phyloP scores from a whole-genome alignment of 2,888 invertebrate species.

The Antitype chi region DNA sequence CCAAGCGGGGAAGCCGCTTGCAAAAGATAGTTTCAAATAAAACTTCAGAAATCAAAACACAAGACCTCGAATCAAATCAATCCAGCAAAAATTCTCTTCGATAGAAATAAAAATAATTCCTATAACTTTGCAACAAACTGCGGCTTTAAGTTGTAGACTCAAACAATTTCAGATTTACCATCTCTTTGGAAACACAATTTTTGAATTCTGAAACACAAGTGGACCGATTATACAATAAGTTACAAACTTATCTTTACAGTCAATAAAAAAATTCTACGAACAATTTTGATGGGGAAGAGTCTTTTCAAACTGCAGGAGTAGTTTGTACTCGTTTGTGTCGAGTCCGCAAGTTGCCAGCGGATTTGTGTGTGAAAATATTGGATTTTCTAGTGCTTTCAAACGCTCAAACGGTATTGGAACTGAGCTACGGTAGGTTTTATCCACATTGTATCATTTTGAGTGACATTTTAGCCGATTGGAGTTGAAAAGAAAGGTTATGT shows the following conservation, averaged over 20 bases:
- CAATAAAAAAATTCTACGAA: not conserved
- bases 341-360: conserved; percentile 28
- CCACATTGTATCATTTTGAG: conserved; percentile 13
- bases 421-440: conserved; percentile 9
- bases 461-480: not conserved
- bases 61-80: not conserved
- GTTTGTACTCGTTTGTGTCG: conserved; percentile 30
- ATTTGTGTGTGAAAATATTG: conserved; percentile 52
- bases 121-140: conserved; percentile 23
- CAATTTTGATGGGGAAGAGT: not conserved
- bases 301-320: conserved; percentile 26
- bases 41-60: not conserved
- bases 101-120: conserved; percentile 6
- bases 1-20: too few relatives aligned
- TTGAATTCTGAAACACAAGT: conserved; percentile 48
- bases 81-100: not conserved
- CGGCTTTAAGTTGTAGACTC: not conserved
- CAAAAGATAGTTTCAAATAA: too few relatives aligned
- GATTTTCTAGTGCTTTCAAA: conserved; percentile 57
- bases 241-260: conserved; percentile 26
- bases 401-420: conserved; percentile 26
- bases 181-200: conserved; percentile 34
- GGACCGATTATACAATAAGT: conserved; percentile 40
- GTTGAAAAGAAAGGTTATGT: not conserved
- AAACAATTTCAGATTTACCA: conserved; percentile 24